Conservation (phyloP, 2,888 invertebrate genomes). For the Metellina segmentata region DNA sequence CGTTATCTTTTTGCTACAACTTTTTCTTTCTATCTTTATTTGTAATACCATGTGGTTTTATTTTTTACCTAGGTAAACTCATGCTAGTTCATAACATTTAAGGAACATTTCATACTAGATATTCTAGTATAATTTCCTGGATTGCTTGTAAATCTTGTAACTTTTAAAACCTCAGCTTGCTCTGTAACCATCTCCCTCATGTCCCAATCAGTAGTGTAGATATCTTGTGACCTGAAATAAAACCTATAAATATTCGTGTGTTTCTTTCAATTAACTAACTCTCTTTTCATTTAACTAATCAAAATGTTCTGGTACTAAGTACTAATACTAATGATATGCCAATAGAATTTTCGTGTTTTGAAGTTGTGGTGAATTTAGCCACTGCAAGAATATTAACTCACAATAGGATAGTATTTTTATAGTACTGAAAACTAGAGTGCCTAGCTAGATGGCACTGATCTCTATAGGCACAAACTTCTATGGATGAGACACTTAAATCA, state of each 20-base stretch:
- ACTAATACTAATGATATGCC: no score
- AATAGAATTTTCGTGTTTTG: no score
- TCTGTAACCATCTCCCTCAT: slow-evolving; percentile 65
- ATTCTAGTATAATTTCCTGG: slow-evolving; percentile 71
- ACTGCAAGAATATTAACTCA: no score
- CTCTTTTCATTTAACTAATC: not conserved
- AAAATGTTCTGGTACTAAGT: not conserved
- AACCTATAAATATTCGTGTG: slow-evolving; percentile 24
- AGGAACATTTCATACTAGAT: slow-evolving; percentile 69
- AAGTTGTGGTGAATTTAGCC: no score
- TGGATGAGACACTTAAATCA: no score
- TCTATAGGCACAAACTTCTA: no score
- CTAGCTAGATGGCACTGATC: no score
- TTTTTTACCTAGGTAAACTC: slow-evolving; percentile 67
- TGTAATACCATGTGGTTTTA: slow-evolving; percentile 60
- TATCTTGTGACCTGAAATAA: slow-evolving; percentile 68
- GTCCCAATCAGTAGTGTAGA: slow-evolving; percentile 46
- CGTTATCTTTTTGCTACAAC: slow-evolving; percentile 55
- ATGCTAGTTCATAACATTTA: slow-evolving; percentile 57
- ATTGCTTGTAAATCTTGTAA: slow-evolving; percentile 50
- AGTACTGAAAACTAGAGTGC: no score
- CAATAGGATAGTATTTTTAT: no score
- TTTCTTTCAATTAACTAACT: not conserved
- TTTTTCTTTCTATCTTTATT: slow-evolving; percentile 33
- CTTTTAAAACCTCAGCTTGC: slow-evolving; percentile 50